A percentile compares a stretch with the other conserved stretches of the same genome.
phyloP scores from a whole-genome alignment of 2,113 vertebrate genomes.

The Hypomesus transpacificus region DNA sequence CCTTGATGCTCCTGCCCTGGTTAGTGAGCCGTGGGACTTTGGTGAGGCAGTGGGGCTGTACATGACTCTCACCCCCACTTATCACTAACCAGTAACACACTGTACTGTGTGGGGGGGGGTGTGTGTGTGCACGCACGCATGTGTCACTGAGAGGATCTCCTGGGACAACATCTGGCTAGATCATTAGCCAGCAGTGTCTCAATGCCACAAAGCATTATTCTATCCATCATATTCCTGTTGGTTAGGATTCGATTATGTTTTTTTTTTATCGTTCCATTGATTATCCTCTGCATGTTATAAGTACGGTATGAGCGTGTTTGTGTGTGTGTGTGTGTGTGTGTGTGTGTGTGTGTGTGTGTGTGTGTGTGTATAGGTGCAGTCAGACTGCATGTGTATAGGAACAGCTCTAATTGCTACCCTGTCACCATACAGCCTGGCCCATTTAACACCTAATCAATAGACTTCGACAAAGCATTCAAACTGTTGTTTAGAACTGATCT shows the following conservation, averaged over 20 bases:
- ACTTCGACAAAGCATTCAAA: slow-evolving; percentile 23
- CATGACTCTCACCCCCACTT: background rate
- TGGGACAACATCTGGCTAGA: slow-evolving; percentile 34
- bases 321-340: background rate
- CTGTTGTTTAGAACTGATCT: slow-evolving; percentile 26
- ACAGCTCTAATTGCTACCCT: slow-evolving; percentile 7
- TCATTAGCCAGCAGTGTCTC: slow-evolving; percentile 21
- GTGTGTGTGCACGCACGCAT: background rate
- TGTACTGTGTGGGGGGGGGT: background rate
- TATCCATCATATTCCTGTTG: slow-evolving; percentile 30
- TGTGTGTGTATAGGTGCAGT: background rate
- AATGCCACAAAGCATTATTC: slow-evolving; percentile 20
- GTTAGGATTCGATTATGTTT: slow-evolving; percentile 19
- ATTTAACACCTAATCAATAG: slow-evolving; percentile 38
- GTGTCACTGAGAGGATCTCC: slow-evolving; percentile 11
- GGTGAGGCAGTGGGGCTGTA: slow-evolving; percentile 25
- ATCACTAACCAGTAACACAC: slow-evolving; percentile 7
- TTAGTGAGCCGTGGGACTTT: slow-evolving; percentile 25
- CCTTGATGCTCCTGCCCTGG: slow-evolving; percentile 35
- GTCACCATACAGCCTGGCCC: slow-evolving; percentile 5
- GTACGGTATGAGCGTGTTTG: background rate
- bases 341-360: background rate
- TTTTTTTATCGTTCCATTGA: background rate
- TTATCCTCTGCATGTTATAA: background rate
- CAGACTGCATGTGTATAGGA: background rate